Evolutionary conservation across 2,888 invertebrate genomes (phyloP), one percentile per base, ranked within the genome.

Genomic region (Pheosia gnoma): DNA sequence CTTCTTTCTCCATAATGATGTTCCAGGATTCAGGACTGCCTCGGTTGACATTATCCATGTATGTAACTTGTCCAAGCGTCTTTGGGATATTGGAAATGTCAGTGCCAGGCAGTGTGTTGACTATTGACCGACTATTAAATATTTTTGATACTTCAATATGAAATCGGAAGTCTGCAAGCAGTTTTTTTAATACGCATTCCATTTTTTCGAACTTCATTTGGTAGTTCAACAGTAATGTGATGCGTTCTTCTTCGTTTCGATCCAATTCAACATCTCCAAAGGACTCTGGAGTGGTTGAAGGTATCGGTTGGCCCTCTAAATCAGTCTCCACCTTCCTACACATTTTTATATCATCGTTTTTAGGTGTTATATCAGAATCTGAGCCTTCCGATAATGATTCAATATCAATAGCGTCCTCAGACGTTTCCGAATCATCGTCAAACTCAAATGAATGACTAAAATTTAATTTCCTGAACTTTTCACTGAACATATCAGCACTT

Each of bases 121-220:
- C 79, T n/a, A 86, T 62, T 3, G 89, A 82, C 13, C 80, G 83
- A 11, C 76, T 78, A 1, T 84, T 80, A 43, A 93, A 92, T 0
- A 93, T 75, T 77, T 91, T 93, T 0, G 93, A 90, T 0, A 93
- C 88, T 67, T 93, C 89, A 64, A 93, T 89, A 59, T 92, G 91
- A 57, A 91, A 93, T 61, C 89, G 85, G 61, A 93, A 91, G 56
- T 93, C 91, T 0, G 82, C 69, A 0, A 93, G 72, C 37, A 93
- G 55, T 45, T 90, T 88, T 62, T 88, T 88, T 0, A 93, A 68
- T 0, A 88, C 68, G 51, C 70, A 67, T 52, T 91, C 90, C 13
- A 90, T 71, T 63, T 89, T 89, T 56, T 91, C 89, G 5, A 93
- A 75, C 61, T 86, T 87, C 61, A 79, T 79, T 70, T 91, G 88